These are phyloP conservation scores for Agelaius tricolor DNA, from an alignment of 2,113 vertebrate genomes.

Conservation along the genomic window DNA sequence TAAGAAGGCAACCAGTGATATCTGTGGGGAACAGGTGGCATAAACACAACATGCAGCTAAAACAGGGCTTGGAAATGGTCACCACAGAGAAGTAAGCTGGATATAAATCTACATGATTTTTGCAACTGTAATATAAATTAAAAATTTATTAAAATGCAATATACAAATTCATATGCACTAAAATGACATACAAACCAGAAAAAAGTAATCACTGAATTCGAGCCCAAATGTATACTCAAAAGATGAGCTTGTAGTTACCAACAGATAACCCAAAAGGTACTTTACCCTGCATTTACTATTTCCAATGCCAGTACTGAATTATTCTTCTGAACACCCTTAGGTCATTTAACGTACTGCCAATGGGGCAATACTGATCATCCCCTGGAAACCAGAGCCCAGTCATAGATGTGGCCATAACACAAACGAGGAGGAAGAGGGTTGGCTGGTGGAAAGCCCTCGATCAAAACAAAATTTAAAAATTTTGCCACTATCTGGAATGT, in stretches of 20 bases:
- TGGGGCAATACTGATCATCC: background rate
- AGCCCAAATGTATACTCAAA: background rate
- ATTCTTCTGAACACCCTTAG: background rate
- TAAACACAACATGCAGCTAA: background rate
- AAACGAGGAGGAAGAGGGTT: background rate
- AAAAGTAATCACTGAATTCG: background rate
- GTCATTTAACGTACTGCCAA: background rate
- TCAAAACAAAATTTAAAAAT: background rate
- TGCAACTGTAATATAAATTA: background rate
- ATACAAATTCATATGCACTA: background rate
- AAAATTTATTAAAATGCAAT: background rate
- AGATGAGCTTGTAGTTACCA: background rate
- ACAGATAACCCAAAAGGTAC: background rate
- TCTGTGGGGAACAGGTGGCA: background rate
- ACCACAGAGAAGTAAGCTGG: background rate
- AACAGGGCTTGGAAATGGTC: background rate
- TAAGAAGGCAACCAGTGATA: background rate
- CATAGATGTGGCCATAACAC: background rate
- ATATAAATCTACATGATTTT: background rate
- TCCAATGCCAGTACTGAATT: background rate
- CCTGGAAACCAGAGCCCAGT: background rate
- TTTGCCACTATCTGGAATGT: background rate
- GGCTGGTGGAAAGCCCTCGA: rapidly evolving
- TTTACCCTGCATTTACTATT: background rate
- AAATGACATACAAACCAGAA: background rate